Base-by-base conservation (phyloP, 2,797 vertebrate species). In the Propithecus perrieri region DNA sequence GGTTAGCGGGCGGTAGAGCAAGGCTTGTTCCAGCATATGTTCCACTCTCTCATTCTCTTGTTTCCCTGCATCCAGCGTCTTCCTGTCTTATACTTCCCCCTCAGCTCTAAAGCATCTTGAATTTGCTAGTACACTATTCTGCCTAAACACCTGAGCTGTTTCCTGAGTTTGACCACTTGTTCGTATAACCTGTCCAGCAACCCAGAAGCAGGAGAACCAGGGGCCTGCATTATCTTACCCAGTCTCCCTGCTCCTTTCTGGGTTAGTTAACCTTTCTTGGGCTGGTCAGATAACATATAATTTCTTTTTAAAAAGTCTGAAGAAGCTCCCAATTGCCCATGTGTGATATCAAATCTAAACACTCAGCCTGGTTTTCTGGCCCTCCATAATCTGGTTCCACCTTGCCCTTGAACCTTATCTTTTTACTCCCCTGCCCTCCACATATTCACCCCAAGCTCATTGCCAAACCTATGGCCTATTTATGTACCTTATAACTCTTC, bases 331-430 rank as follows among this genome's bases (percentile, higher is more conserved):
- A 76, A 53, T 50, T 92, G 38, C 30, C 43, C 59, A 75, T 14
- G 18, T 61, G 41, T 84, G n/a, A 53, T 74, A 93, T 89, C 84
- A 91, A 76, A 69, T 93, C 43, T 69, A 79, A 92, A 93, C 67
- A 67, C 48, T 91, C 41, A 79, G n/a, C 35, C 38, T 85, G 65
- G 53, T 24, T 95, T 81, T 61, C 33, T 63, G 85, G n/a, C 17
- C 55, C 55, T 91, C 71, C n/a, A 38, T 85, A 78, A 85, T 94
- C 65, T 67, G 33, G 43, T 57, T 46, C 79, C 65, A 93, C 33
- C 17, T 28, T 95, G n/a, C 35, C 57, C 71, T 91, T 93, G 59
- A 89, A 84, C 3, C 14, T 38, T 91, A 84, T 80, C 61, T 95
- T 75, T 83, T 91, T 91, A 48, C 15, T 71, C 20, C 61, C 38